Percentiles rank a stretch among this genome's conserved stretches.
These are phyloP conservation scores for Lathronympha strigana DNA, from an alignment of 2,888 invertebrate genomes.

Conservation along the genomic window DNA sequence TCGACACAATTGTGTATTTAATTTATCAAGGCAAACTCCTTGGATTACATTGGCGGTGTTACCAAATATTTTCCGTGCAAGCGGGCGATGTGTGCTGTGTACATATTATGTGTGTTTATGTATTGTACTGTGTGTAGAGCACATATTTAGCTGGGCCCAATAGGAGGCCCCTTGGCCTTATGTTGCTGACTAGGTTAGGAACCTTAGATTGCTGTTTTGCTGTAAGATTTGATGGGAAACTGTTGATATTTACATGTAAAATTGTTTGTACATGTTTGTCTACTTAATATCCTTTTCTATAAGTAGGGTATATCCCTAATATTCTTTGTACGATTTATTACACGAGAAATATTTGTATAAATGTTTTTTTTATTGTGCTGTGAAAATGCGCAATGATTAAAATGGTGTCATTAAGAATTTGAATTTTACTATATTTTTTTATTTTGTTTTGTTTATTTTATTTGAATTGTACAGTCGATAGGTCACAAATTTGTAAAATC, in stretches of 20 bases:
- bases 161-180: constrained; percentile 62
- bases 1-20: constrained; percentile 66
- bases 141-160: constrained; percentile 76
- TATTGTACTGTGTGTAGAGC: constrained; percentile 64
- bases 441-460: too few relatives aligned
- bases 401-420: too few relatives aligned
- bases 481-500: too few relatives aligned
- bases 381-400: too few relatives aligned
- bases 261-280: too few relatives aligned
- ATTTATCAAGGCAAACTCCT: constrained; percentile 78
- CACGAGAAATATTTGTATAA: too few relatives aligned
- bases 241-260: not conserved
- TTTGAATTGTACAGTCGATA: too few relatives aligned
- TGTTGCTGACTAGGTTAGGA: constrained; percentile 34
- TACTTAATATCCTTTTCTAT: not conserved
- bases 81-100: constrained; percentile 66
- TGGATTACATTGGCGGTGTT: constrained; percentile 75
- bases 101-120: constrained; percentile 66
- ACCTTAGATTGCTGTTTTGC: constrained; percentile 6
- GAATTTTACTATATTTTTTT: too few relatives aligned
- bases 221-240: not conserved
- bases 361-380: too few relatives aligned
- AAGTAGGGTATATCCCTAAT: too few relatives aligned
- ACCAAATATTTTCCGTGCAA: constrained; percentile 81
- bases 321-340: too few relatives aligned